These are phyloP conservation scores for Crocidura indochinensis DNA, from an alignment of 2,797 vertebrate species.

Conservation along the genomic window DNA sequence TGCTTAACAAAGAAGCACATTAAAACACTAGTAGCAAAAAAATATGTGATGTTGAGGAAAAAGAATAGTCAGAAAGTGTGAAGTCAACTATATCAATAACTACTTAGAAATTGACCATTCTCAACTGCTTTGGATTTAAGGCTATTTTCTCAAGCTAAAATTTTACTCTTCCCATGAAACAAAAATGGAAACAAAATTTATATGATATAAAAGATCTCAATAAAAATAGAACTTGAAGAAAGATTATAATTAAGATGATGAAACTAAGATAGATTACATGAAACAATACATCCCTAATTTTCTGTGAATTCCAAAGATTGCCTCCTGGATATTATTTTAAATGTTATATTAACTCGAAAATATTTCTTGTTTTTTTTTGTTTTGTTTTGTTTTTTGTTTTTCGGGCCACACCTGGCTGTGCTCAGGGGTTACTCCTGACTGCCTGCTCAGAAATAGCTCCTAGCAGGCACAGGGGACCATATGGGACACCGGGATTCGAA, in stretches of 20 bases:
- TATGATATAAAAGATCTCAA: background rate
- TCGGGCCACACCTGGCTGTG: too few relatives aligned
- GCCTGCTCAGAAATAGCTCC: too few relatives aligned
- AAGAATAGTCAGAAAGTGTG: constrained; percentile 28
- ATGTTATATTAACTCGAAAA: background rate
- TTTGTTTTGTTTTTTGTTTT: too few relatives aligned
- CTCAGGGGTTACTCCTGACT: too few relatives aligned
- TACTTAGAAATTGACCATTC: background rate
- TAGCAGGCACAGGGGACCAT: too few relatives aligned
- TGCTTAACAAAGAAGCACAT: background rate
- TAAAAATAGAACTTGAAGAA: constrained; percentile 23
- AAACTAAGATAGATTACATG: background rate
- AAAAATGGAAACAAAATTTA: constrained; percentile 48
- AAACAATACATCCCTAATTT: background rate
- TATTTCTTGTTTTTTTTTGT: too few relatives aligned
- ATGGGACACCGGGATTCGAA: too few relatives aligned
- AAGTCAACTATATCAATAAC: constrained; percentile 17
- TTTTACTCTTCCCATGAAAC: background rate
- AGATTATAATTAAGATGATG: background rate
- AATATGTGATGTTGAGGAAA: background rate
- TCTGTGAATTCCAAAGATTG: background rate
- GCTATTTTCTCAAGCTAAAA: background rate
- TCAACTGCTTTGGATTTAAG: background rate
- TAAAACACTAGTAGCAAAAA: constrained; percentile 1
- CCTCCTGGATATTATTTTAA: background rate